Conservation (phyloP, 2,113 vertebrate species). For the Apteryx owenii region DNA sequence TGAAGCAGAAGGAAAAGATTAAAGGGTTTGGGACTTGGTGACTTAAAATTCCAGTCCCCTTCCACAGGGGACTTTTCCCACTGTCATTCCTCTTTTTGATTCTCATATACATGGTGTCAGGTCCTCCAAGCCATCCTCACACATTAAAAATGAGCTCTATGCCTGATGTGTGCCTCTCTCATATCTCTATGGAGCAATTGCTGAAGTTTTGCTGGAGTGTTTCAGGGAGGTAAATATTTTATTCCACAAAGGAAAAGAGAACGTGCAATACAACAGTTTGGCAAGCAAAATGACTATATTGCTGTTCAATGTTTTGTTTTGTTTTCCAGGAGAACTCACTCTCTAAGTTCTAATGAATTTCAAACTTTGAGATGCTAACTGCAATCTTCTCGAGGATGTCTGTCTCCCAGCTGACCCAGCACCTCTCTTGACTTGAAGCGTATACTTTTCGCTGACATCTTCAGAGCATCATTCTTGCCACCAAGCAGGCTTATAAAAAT, state of each 20-base stretch:
- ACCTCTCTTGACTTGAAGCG: neutral
- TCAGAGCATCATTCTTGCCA: neutral
- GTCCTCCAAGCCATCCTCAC: accelerated
- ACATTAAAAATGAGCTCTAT: neutral
- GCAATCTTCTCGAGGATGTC: neutral
- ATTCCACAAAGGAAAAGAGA: neutral
- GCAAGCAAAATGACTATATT: neutral
- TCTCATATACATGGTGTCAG: accelerated
- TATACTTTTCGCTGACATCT: neutral
- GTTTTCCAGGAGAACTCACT: neutral
- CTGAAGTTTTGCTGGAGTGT: neutral
- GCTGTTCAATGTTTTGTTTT: neutral
- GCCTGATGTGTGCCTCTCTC: accelerated
- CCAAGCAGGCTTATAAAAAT: neutral
- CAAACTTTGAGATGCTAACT: neutral
- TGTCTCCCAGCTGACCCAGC: neutral
- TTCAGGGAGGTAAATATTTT: neutral
- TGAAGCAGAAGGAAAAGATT: neutral
- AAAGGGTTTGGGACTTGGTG: neutral
- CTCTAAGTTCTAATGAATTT: neutral
- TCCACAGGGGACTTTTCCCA: neutral
- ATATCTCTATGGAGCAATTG: neutral
- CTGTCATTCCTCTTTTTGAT: neutral
- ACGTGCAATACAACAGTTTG: neutral
- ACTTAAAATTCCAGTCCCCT: neutral